Evolutionary conservation across 2,113 vertebrate species (phyloP), one percentile per base, ranked within the genome.

Genomic region (Elanus axillaris): DNA sequence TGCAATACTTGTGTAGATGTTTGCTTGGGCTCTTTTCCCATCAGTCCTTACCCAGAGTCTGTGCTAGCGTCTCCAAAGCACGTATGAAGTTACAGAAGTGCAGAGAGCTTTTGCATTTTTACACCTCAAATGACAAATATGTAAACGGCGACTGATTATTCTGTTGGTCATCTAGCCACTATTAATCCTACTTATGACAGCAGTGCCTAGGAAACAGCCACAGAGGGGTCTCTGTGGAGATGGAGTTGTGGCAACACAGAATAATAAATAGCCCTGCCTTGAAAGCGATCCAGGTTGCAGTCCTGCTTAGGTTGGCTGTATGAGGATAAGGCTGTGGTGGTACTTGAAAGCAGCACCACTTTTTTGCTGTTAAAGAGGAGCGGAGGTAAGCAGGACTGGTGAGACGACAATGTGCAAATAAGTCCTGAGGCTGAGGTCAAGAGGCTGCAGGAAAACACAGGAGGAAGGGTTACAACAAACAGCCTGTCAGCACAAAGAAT

Each of bases 111-210:
- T 94, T 81, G 25, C 50, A 19, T 78, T 87, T 96, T 60, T 56
- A 21, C 2, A 14, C n/a, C n/a, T 72, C 56, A 60, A 17, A 64
- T 68, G 18, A 40, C 43, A 88, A 84, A 88, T 63, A 45, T 17
- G 34, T 93, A 86, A 88, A 90, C 55, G 85, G 60, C 21, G 67
- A 43, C 56, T 36, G 63, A 84, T 93, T 84, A 80, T 67, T 68
- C 40, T 64, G 14, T 69, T 0, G 0, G 60, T 83, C 64, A 52
- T 52, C 72, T 93, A 45, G 74, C 80, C 21, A 0, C 16, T 72
- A 38, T 74, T 94, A 93, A 86, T 81, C 79, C 79, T 84, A 17
- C 22, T 72, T 78, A 45, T 8, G 53, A 75, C 23, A 87, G 40
- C 53, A 85, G 34, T n/a, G 83, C 56, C 40, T 16, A 63, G 72